Evolutionary conservation across 92 coral and sea anemone species (phyloP).

Genomic region (Desmophyllum pertusum): DNA sequence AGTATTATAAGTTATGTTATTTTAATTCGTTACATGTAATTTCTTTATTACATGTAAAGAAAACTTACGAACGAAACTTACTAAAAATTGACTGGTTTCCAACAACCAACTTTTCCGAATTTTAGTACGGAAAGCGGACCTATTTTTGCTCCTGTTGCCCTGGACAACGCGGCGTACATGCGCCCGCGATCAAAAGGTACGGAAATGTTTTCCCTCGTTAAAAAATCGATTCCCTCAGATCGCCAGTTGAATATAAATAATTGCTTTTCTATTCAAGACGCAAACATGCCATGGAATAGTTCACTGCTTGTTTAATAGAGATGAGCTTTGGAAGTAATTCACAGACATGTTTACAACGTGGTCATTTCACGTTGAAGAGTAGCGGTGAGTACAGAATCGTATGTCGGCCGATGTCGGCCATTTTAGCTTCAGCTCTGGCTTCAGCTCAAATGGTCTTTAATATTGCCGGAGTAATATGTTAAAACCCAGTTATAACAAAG

Average conservation of each 20-base stretch:
- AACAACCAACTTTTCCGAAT: background rate
- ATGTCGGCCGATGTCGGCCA: no score
- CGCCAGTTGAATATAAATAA: conserved; percentile 18
- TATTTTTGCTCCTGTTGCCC: conserved; percentile 17
- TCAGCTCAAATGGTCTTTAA: no score
- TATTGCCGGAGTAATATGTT: background rate
- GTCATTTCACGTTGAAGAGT: conserved; percentile 73
- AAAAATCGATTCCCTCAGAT: background rate
- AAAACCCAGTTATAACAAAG: background rate
- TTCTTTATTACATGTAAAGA: no score
- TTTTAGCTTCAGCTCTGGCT: background rate
- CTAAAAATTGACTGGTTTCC: no score
- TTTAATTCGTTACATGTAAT: no score
- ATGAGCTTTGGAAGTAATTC: conserved; percentile 22
- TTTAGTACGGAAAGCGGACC: conserved; percentile 9
- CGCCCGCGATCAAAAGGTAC: conserved; percentile 23
- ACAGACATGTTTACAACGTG: conserved; percentile 36
- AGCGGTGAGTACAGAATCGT: conserved; percentile 59
- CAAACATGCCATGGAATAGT: background rate
- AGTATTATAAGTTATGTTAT: no score
- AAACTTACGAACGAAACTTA: no score
- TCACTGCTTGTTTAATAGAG: background rate
- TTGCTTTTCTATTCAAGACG: background rate
- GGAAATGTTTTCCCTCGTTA: background rate
- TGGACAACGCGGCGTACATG: conserved; percentile 27